These are phyloP conservation scores for Erinaceus europaeus DNA, from an alignment of 2,113 vertebrate genomes.

Conservation along the genomic window DNA sequence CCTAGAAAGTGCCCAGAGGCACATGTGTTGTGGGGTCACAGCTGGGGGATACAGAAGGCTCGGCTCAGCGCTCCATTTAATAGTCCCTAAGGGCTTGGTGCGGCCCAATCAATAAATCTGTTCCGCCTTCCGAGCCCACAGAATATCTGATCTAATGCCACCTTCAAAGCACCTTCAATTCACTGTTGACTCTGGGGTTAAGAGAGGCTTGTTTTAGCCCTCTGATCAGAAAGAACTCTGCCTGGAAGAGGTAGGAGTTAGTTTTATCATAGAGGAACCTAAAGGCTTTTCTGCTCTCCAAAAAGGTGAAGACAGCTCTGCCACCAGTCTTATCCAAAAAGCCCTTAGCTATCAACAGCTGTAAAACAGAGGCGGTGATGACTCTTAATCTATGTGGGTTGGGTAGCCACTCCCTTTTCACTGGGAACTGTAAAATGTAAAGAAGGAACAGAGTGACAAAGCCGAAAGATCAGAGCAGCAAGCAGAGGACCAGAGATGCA, in stretches of 20 bases:
- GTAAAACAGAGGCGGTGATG: not conserved
- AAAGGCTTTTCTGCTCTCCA: not conserved
- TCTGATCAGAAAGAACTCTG: not conserved
- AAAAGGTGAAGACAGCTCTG: slow-evolving; percentile 21
- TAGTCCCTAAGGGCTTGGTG: not conserved
- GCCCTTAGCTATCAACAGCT: not conserved
- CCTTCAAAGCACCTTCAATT: not conserved
- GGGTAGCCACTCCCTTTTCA: not conserved
- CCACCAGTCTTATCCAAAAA: not conserved
- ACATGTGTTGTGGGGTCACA: not conserved
- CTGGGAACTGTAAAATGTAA: not conserved
- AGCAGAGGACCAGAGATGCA: not conserved
- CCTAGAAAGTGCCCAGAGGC: not conserved
- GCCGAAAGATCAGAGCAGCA: not conserved
- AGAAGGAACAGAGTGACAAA: not conserved
- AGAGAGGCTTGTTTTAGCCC: not conserved
- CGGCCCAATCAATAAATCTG: not conserved
- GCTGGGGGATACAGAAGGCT: not conserved
- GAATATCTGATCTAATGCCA: not conserved
- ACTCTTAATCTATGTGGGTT: not conserved
- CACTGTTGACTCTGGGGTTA: not conserved
- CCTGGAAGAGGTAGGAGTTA: not conserved
- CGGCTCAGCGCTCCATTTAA: not conserved
- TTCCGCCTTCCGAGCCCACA: not conserved
- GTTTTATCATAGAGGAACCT: not conserved